Base-by-base conservation (phyloP, 2,888 invertebrate genomes). In the Synergus laeviventris region DNA sequence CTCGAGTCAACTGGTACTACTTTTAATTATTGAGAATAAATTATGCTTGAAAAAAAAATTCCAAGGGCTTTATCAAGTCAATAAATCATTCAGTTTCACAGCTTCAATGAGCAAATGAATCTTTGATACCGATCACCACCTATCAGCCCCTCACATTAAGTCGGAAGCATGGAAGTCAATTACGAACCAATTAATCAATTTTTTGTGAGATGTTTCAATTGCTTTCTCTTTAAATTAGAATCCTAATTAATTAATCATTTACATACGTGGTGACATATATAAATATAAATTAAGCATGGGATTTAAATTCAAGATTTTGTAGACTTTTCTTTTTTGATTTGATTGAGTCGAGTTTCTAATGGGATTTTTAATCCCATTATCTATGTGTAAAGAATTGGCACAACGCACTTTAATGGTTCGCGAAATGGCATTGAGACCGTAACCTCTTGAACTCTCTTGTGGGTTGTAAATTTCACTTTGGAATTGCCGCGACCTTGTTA, bases 381-480 rank as follows among this genome's bases (percentile, higher is more conserved):
- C 56, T 21, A 56, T 56, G 3, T 61, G 9, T 16, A 2, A 14
- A 60, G 38, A 61, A 61, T 61, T 36, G 36, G 61, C 16, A 42
- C 18, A 21, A 21, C 14, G 64, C 18, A 24, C 31, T 70, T 45
- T 45, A 62, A 64, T 64, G 42, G 31, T 1, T n/a, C 45, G n/a
- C 54, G 56, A 49, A 38, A 56, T 80, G 82, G 79, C 81, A 84
- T 84, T 85, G 84, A 85, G 76, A 84, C 80, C 56, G 60, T 81
- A 83, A 83, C 80, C 82, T 66, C 66, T 75, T 76, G 81, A 79
- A 80, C 75, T 75, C 62, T 62, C 45, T 49, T 24, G 66, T 45
- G 45, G 4, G 24, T 45, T 45, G 70, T 70, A 49, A 45, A 70
- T 70, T 70, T 70, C 70, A 49, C 70, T 70, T 70, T n/a, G 12